Base-by-base conservation (phyloP, 2,113 vertebrate genomes). In the Leptodactylus fuscus region DNA sequence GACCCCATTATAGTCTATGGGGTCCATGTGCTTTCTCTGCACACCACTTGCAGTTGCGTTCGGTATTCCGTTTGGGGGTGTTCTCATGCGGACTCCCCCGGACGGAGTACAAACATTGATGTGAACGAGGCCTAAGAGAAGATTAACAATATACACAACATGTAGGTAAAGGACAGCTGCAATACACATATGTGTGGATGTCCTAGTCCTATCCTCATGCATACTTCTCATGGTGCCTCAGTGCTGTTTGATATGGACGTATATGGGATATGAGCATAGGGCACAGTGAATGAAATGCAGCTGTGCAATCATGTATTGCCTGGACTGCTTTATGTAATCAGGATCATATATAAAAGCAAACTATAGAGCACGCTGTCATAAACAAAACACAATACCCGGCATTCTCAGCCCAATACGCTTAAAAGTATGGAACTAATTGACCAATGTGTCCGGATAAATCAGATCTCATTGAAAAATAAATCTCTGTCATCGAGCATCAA, bases 341-440 rank as follows among this genome's bases (percentile, higher is more conserved):
- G 67, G n/a, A 82, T 82, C 81, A 82, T 71, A 55, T 82, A 80
- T 44, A 62, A 80, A 81, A 48, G 22, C 46, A 69, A 67, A 60
- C 44, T 69, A 16, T 24, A 60, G n/a, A 62, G 24, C 36, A 51
- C 58, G 11, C 20, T 44, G 70, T 44, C 70, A 27, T 75, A 75
- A 83, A 75, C 22, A 70, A 81, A 82, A 83, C 29, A 36, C 81
- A 60, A 83, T 48, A 51, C 41, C 44, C 46, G 15, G 18, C 27
- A 22, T 69, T n/a, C 60, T 48, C 1, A 62, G 15, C 70, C 53
- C 58, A 38, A 41, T 75, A 94, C 93, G 93, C 91, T 90, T 79
- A 90, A 90, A 89, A 91, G 93, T 93, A 95, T 95, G 94, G 94
- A 94, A 94, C 94, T 95, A 95, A 95, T 95, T 95, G 94, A 94